A percentile compares a stretch with the other conserved stretches of the same genome.
Conservation (phyloP, 2,113 vertebrate genomes). For the Pterocles gutturalis region DNA sequence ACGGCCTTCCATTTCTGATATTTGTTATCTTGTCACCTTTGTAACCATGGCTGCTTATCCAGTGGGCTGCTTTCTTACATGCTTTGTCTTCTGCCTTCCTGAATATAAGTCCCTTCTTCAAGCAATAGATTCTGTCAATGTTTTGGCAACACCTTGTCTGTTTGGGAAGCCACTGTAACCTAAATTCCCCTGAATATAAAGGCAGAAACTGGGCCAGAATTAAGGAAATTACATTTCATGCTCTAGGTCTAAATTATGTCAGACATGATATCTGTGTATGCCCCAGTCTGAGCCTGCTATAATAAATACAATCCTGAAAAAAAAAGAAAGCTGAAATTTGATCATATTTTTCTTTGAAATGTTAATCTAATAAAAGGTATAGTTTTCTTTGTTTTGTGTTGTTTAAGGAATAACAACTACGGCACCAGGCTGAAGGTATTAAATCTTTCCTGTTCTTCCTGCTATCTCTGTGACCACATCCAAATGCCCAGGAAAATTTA, state of each 20-base stretch:
- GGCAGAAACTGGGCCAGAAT: not conserved
- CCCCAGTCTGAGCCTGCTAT: not conserved
- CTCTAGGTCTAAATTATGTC: not conserved
- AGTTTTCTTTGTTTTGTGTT: not conserved
- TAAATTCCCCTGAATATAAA: not conserved
- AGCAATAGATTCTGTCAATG: not conserved
- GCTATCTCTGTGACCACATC: constrained; percentile 2
- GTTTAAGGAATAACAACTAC: not conserved
- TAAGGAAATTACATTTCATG: not conserved
- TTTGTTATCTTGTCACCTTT: not conserved
- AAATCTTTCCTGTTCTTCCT: not conserved
- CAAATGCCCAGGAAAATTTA: constrained; percentile 27
- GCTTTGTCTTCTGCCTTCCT: not conserved
- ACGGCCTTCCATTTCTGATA: not conserved
- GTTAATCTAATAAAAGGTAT: not conserved
- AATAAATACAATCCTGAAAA: not conserved
- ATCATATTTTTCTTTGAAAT: not conserved
- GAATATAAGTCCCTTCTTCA: not conserved
- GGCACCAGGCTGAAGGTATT: not conserved
- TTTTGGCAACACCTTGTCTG: not conserved
- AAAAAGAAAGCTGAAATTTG: not conserved
- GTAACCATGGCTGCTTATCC: not conserved
- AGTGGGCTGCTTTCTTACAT: not conserved
- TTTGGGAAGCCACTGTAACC: not conserved
- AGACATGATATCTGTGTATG: not conserved